phyloP scores from a whole-genome alignment of 2,113 vertebrate genomes.

The Paradisaea rubra region DNA sequence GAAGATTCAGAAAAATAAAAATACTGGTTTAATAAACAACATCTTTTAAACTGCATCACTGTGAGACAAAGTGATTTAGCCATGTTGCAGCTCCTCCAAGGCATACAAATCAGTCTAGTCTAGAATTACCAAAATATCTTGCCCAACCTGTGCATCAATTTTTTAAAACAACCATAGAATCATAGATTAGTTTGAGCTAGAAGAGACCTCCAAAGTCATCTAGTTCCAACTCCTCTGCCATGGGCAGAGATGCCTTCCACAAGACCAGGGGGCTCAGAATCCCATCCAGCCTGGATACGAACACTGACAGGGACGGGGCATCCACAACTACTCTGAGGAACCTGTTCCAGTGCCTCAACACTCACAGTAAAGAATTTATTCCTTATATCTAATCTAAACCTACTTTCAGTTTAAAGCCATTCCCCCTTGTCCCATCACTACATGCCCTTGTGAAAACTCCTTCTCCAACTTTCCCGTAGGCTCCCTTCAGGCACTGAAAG shows the following conservation, averaged over 20 bases:
- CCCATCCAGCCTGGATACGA: neutral
- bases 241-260: neutral
- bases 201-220: neutral
- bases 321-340: neutral
- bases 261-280: neutral
- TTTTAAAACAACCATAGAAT: neutral
- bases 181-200: too few relatives aligned
- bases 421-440: too few relatives aligned
- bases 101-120: neutral
- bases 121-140: neutral
- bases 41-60: neutral
- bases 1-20: neutral
- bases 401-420: neutral
- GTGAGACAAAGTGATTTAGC: neutral
- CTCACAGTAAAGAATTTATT: neutral
- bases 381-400: neutral
- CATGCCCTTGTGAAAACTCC: neutral
- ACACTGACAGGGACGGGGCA: neutral
- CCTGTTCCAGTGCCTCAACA: neutral
- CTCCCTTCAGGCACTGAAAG: neutral
- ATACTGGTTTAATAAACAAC: neutral
- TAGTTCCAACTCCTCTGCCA: neutral
- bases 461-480: neutral
- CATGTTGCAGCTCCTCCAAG: neutral
- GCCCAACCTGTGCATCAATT: neutral